Evolutionary conservation across 2,113 vertebrate genomes (phyloP).

Genomic region (Mesembrinibis cayennensis): DNA sequence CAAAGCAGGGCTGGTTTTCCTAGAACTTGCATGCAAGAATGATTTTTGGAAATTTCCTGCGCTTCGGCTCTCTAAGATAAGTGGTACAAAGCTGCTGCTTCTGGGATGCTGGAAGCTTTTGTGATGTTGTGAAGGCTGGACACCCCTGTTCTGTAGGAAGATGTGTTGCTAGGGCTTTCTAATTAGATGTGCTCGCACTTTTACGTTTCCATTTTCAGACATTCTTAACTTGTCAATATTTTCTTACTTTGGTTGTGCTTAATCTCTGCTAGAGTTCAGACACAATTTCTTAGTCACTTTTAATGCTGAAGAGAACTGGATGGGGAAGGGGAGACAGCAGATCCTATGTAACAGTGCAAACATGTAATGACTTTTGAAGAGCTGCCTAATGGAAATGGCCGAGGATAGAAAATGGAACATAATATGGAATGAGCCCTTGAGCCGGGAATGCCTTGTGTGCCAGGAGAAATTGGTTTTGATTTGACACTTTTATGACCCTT

Average conservation of each 20-base stretch:
- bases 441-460: slow-evolving; percentile 50
- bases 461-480: slow-evolving; percentile 60
- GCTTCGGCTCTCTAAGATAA: background rate
- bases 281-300: background rate
- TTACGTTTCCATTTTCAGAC: background rate
- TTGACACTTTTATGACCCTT: slow-evolving; percentile 65
- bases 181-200: slow-evolving; percentile 6
- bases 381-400: slow-evolving; percentile 55
- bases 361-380: slow-evolving; percentile 54
- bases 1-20: background rate
- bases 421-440: slow-evolving; percentile 50
- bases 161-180: background rate
- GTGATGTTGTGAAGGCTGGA: background rate
- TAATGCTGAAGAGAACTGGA: background rate
- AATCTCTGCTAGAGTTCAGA: slow-evolving; percentile 26
- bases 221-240: slow-evolving; percentile 22
- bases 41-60: background rate
- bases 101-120: background rate
- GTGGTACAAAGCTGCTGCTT: background rate
- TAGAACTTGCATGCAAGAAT: background rate
- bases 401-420: slow-evolving; percentile 56
- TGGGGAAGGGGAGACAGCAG: background rate
- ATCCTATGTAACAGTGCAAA: slow-evolving; percentile 40
- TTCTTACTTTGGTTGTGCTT: background rate
- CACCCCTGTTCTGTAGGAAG: background rate